Percentiles rank a stretch among this genome's conserved stretches.
Evolutionary conservation across 2,113 vertebrate genomes (phyloP).

Genomic region (Ictalurus furcatus): DNA sequence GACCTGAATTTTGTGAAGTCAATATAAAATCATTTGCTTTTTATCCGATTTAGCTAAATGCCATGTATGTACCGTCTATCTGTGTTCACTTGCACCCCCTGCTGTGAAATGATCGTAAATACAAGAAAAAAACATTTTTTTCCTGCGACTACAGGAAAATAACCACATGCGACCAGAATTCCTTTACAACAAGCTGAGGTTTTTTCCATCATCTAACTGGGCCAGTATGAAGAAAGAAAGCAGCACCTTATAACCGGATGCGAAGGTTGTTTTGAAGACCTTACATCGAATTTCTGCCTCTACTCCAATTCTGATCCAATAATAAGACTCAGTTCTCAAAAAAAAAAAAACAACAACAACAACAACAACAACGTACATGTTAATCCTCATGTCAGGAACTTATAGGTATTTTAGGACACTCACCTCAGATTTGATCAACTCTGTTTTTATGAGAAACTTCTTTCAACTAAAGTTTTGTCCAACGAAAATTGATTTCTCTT

Average conservation of each 20-base stretch:
- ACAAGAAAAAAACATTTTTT: not conserved
- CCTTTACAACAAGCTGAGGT: not conserved
- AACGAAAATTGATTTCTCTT: not conserved
- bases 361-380: not conserved
- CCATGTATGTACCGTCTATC: not conserved
- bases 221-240: not conserved
- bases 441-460: not conserved
- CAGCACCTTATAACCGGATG: not conserved
- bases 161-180: not conserved
- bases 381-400: not conserved
- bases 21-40: too few relatives aligned
- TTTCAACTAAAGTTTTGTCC: not conserved
- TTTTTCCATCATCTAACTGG: not conserved
- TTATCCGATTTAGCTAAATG: too few relatives aligned
- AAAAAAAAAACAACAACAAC: too few relatives aligned
- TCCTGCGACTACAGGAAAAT: not conserved
- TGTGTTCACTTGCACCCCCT: constrained; percentile 10
- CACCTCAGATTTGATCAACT: not conserved
- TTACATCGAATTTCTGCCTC: not conserved
- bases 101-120: constrained; percentile 8
- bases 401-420: not conserved
- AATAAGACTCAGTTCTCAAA: not conserved
- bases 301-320: not conserved
- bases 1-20: too few relatives aligned
- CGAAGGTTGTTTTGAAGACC: not conserved